Conservation (phyloP, 2,113 vertebrate genomes). For the Laticauda laticaudata region DNA sequence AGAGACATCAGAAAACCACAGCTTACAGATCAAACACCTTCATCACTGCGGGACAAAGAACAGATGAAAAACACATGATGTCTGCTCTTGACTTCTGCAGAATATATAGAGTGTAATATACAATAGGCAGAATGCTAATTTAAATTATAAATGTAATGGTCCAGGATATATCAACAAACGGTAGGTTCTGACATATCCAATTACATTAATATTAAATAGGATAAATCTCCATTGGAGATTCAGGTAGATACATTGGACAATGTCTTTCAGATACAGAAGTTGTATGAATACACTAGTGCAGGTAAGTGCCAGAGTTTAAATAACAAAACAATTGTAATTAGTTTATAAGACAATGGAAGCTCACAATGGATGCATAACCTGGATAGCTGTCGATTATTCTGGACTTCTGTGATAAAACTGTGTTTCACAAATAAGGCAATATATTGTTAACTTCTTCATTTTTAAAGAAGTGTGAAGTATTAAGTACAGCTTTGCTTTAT, state of each 20-base stretch:
- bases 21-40: not conserved
- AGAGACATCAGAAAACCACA: not conserved
- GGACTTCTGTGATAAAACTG: not conserved
- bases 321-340: not conserved
- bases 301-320: not conserved
- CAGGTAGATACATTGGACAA: not conserved
- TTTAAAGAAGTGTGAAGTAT: not conserved
- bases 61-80: not conserved
- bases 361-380: not conserved
- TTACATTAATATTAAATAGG: not conserved
- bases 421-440: not conserved
- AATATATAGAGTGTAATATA: not conserved
- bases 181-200: not conserved
- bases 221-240: not conserved
- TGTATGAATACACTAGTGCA: not conserved
- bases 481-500: not conserved
- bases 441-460: not conserved
- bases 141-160: not conserved
- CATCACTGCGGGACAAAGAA: not conserved
- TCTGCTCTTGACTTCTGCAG: not conserved
- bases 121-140: not conserved
- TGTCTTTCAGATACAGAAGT: not conserved
- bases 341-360: not conserved
- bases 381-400: not conserved
- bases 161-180: not conserved